Base-by-base conservation (phyloP, 2,888 invertebrate genomes). In the Athetis lepigone region DNA sequence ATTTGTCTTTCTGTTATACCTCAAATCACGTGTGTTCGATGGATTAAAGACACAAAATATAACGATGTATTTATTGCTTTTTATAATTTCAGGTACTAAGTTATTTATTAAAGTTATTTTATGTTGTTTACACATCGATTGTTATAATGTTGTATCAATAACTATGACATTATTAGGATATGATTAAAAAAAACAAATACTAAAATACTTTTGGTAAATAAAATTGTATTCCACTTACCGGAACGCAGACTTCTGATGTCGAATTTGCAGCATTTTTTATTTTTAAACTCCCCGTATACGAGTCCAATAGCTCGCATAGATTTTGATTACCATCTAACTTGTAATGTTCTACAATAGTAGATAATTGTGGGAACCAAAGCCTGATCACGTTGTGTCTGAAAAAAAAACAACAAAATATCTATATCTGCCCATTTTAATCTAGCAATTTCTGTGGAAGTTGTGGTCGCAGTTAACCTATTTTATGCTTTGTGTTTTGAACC, bases 341-440 rank as follows among this genome's bases (percentile, higher is more conserved):
- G 45, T 86, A 84, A 68, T 89, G 85, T 42, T 90, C 90, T 0
- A 88, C 85, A 5, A 90, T 84, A 1, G 90, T 86, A 8, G 88
- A 90, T 55, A 90, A 73, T 77, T 90, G 90, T n/a, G 90, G 89
- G 56, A 84, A 90, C 90, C 90, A 90, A 0, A 90, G 72, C 2
- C 86, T 82, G 25, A 86, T 47, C 5, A 85, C 81, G 54, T 89
- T 89, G 70, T 86, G 87, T 62, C 90, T 90, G 68, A 36, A 82
- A 78, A 61, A 70, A 36, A 25, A 21, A n/a, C n/a, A 29, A 37
- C 4, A 7, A 42, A n/a, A 27, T 40, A 43, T 19, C 21, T 63
- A 39, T 60, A 75, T 70, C 65, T 43, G 40, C 36, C 11, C 11
- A 16, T 21, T 60, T 49, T 39, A 18, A 66, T 70, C 66, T 47